Evolutionary conservation across 92 coral and sea anemone genomes (phyloP), one percentile per base, ranked within the genome.

Genomic region (Phenganax stokvisi): DNA sequence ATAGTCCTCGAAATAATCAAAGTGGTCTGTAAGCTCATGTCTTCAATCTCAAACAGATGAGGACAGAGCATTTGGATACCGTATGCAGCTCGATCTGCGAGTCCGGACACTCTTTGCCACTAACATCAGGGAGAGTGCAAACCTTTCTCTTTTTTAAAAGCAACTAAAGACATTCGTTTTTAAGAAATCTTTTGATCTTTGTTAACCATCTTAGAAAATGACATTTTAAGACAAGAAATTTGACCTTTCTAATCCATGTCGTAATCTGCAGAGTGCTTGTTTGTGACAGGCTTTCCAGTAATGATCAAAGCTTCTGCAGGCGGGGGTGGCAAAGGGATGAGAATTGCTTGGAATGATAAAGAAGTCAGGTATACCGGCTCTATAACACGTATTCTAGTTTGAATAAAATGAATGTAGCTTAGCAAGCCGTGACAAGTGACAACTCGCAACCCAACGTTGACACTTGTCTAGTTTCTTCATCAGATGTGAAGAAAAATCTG

Each of bases 261-360:
- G 47, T 37, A 37, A 37, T 37, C 2, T 37, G 47, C 47, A 37
- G 47, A 37, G 47, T n/a, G 28, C 37, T 3, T 37, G 59, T 71
- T 29, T 57, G 0, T 70, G 20, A 29, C 82, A 92, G 98, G 98
- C 65, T 94, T 92, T 59, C 98, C 98, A 51, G 98, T 94, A 16
- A 94, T 94, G 98, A 87, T 94, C 58, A 94, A 94, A 80, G 98
- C 98, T 8, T 94, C 98, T 11, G 98, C 98, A 27, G 98, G 98
- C 6, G 98, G 98, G 55, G 98, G 98, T 0, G 98, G 98, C 25
- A 94, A 94, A 90, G 98, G 98, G 68, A 94, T 94, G 98, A 88
- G 98, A 60, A 90, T 94, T 74, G 91, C 98, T 16, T 94, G 98
- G 98, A 90, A 92, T 92, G 98, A 94, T 61, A 87, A 90, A 17